Percentiles rank a stretch among this genome's conserved stretches.
Conservation (phyloP, 2,888 invertebrate species). For the Amphiduros pacificus region DNA sequence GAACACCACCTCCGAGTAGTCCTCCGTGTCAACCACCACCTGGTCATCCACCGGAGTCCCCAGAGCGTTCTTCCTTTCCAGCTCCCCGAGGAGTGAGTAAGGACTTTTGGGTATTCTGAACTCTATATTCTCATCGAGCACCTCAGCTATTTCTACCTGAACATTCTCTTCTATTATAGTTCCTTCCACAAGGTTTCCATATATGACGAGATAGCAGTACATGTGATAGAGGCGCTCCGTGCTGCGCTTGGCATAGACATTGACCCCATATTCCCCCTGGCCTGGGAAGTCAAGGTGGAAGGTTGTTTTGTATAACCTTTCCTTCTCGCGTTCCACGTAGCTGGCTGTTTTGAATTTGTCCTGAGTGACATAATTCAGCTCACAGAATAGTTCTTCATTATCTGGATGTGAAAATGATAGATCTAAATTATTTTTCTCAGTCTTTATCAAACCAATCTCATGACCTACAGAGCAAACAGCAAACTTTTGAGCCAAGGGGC, state of each 20-base stretch:
- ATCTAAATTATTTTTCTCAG: slow-evolving; percentile 37
- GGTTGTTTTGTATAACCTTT: slow-evolving; percentile 40
- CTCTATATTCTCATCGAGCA: too few species aligned
- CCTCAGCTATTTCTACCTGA: neutral
- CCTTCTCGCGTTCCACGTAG: slow-evolving; percentile 35
- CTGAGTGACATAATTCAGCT: slow-evolving; percentile 44
- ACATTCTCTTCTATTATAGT: neutral
- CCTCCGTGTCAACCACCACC: slow-evolving; percentile 29
- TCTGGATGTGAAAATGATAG: slow-evolving; percentile 41
- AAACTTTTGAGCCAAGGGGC: slow-evolving; percentile 36
- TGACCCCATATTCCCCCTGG: slow-evolving; percentile 49
- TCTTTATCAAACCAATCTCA: slow-evolving; percentile 34
- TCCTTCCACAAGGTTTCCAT: too few species aligned
- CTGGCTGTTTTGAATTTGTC: slow-evolving; percentile 35
- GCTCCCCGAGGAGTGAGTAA: slow-evolving; percentile 33
- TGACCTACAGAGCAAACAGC: slow-evolving; percentile 43
- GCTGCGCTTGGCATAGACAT: slow-evolving; percentile 48
- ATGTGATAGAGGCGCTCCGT: slow-evolving; percentile 24
- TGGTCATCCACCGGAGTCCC: slow-evolving; percentile 38
- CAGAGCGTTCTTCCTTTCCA: slow-evolving; percentile 45
- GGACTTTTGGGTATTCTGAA: too few species aligned
- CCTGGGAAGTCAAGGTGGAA: slow-evolving; percentile 49
- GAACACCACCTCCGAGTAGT: slow-evolving; percentile 40
- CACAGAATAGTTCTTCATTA: slow-evolving; percentile 45
- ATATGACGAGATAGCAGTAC: slow-evolving; percentile 18